Evolutionary conservation across 2,888 invertebrate genomes (phyloP).

Genomic region (Diabrotica balteata): DNA sequence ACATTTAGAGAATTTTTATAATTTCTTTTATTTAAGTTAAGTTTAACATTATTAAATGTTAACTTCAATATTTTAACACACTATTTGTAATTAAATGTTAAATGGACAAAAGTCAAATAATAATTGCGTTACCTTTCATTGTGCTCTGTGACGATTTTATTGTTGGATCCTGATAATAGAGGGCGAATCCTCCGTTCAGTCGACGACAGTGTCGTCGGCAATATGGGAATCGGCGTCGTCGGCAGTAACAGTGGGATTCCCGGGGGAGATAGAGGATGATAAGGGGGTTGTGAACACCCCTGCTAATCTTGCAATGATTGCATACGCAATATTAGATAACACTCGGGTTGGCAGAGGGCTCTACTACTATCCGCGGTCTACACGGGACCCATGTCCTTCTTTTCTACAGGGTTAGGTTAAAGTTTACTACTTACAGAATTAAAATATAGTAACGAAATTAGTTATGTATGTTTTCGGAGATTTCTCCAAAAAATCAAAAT

Average conservation of each 20-base stretch:
- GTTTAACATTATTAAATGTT: too few relatives aligned
- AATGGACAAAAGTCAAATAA: neutral
- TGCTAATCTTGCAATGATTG: conserved; percentile 61
- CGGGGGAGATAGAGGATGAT: conserved; percentile 56
- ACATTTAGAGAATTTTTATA: too few relatives aligned
- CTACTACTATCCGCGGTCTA: conserved; percentile 31
- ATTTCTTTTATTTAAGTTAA: too few relatives aligned
- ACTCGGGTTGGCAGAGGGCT: conserved; percentile 43
- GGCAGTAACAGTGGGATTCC: conserved; percentile 38
- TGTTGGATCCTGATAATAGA: conserved; percentile 14
- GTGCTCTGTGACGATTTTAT: conserved; percentile 19
- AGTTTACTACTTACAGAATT: too few relatives aligned
- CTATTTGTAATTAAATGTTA: neutral
- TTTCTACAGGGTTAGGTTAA: too few relatives aligned
- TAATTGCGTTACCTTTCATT: conserved; percentile 14
- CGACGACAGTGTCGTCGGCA: conserved; percentile 35
- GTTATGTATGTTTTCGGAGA: too few relatives aligned
- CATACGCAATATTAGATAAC: conserved; percentile 60
- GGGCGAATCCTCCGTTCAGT: conserved; percentile 23
- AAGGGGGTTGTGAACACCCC: conserved; percentile 54
- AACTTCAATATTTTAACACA: too few relatives aligned
- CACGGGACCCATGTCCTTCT: conserved; percentile 8
- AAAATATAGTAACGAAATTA: too few relatives aligned
- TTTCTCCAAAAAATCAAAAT: too few relatives aligned
- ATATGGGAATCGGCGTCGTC: conserved; percentile 38